Conservation (phyloP, 2,888 invertebrate genomes). For the Orgyia antiqua region DNA sequence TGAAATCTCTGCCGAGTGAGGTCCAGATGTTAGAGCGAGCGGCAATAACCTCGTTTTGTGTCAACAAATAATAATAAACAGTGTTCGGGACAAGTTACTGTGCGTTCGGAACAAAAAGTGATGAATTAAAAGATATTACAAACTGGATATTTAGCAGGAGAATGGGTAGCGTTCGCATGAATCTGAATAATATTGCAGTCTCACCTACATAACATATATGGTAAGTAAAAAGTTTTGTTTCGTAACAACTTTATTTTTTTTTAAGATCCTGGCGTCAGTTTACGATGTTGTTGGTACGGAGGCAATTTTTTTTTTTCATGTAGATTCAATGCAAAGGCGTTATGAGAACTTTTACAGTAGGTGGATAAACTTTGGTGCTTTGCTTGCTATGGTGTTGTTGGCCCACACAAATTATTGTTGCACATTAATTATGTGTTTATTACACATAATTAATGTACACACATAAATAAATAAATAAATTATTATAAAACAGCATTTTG, state of each 20-base stretch:
- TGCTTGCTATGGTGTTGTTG: slow-evolving; percentile 17
- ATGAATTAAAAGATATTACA: slow-evolving; percentile 67
- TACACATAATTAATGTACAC: too few species aligned
- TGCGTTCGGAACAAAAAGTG: slow-evolving; percentile 50
- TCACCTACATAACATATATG: slow-evolving; percentile 74
- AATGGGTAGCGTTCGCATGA: slow-evolving; percentile 58
- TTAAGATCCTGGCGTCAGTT: too few species aligned
- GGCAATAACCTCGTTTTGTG: slow-evolving; percentile 67
- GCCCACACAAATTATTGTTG: slow-evolving; percentile 26
- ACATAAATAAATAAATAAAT: too few species aligned
- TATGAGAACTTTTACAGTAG: slow-evolving; percentile 12
- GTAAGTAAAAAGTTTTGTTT: slow-evolving; percentile 70
- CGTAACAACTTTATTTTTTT: slow-evolving; percentile 52
- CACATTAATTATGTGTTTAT: too few species aligned
- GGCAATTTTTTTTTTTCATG: slow-evolving; percentile 31
- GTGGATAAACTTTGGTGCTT: slow-evolving; percentile 17
- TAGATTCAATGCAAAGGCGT: slow-evolving; percentile 21
- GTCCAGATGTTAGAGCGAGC: slow-evolving; percentile 58
- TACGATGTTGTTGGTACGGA: slow-evolving; percentile 22
- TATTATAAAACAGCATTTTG: slow-evolving; percentile 17
- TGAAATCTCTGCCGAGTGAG: slow-evolving; percentile 57
- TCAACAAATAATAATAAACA: slow-evolving; percentile 72
- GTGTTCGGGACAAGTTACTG: slow-evolving; percentile 60
- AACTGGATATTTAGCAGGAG: slow-evolving; percentile 62
- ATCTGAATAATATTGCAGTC: slow-evolving; percentile 55